Base-by-base conservation (phyloP, 2,113 vertebrate genomes). In the Oncorhynchus masou region DNA sequence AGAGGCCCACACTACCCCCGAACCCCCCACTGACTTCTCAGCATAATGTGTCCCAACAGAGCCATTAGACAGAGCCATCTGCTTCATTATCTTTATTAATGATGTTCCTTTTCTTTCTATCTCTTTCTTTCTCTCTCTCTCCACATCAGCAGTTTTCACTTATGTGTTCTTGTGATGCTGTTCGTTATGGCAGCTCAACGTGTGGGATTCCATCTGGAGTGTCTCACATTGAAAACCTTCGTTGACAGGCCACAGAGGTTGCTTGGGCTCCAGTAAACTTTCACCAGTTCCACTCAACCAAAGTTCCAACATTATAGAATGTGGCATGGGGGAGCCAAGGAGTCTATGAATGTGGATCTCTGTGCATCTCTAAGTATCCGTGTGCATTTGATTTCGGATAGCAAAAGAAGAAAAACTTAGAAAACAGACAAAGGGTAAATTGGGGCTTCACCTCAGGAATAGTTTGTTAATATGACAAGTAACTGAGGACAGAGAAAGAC, bases 21-120 rank as follows among this genome's bases (percentile, higher is more conserved):
- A 16, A n/a, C 80, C 82, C 76, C 74, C 70, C 73, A 82, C 78
- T 77, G 80, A 80, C 82, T 85, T 76, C 68, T 80, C 66, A 69
- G 71, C 51, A 54, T 82, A 83, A 71, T 84, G 78, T 81, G 84
- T 87, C 82, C 79, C 80, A 70, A 83, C 68, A 60, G 77, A 67
- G 83, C 84, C 83, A 86, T 88, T 85, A 92, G 79, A 79, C 51
- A 78, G 73, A 77, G 76, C 80, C 88, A 81, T 89, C 81, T 83
- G 86, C 84, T 84, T 91, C 89, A 88, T 90, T 91, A 90, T 89
- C 84, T 85, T 86, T 88, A 90, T 90, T 89, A 91, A 91, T 92
- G 87, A 91, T 87, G 85, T 82, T 81, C 59, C 77, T 84, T 84
- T 78, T 71, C 74, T 82, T 34, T 78, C 70, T 84, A 39, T 39